phyloP scores from a whole-genome alignment of 2,113 vertebrate genomes.

The Syngnathus scovelli region DNA sequence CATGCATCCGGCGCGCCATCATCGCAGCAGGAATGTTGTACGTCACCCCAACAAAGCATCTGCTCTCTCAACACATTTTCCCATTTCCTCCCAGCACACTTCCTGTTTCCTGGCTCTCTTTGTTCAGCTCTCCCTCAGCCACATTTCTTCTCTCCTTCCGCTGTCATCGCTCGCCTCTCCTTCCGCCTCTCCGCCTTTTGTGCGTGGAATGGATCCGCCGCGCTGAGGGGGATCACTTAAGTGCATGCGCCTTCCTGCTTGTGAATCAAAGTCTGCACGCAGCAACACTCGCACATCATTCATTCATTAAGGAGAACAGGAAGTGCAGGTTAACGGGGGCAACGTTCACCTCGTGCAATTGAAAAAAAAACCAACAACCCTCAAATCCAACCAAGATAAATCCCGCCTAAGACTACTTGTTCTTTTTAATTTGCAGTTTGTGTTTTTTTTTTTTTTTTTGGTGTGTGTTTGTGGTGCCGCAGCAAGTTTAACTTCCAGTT shows the following conservation, averaged over 20 bases:
- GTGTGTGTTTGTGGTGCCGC: not conserved
- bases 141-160: slow-evolving; percentile 21
- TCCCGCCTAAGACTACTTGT: too few relatives aligned
- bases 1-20: not conserved
- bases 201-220: slow-evolving; percentile 31
- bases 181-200: not conserved
- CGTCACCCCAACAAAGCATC: slow-evolving; percentile 52
- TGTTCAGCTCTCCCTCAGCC: slow-evolving; percentile 40
- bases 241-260: slow-evolving; percentile 32
- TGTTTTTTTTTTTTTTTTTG: not conserved
- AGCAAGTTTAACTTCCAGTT: slow-evolving; percentile 2
- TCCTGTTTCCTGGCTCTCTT: slow-evolving; percentile 67
- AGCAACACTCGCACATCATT: slow-evolving; percentile 11
- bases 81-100: slow-evolving; percentile 57
- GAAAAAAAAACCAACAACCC: too few relatives aligned
- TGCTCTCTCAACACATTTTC: slow-evolving; percentile 40
- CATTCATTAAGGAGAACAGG: slow-evolving; percentile 46
- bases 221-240: slow-evolving; percentile 19
- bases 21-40: slow-evolving; percentile 1
- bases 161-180: slow-evolving; percentile 20
- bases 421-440: not conserved
- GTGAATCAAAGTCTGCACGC: slow-evolving; percentile 44
- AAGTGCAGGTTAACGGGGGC: slow-evolving; percentile 9
- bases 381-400: too few relatives aligned
- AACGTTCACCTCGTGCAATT: not conserved